A percentile compares a stretch with the other conserved stretches of the same genome.
phyloP scores from a whole-genome alignment of 2,888 invertebrate species.

The Agrotis ipsilon region DNA sequence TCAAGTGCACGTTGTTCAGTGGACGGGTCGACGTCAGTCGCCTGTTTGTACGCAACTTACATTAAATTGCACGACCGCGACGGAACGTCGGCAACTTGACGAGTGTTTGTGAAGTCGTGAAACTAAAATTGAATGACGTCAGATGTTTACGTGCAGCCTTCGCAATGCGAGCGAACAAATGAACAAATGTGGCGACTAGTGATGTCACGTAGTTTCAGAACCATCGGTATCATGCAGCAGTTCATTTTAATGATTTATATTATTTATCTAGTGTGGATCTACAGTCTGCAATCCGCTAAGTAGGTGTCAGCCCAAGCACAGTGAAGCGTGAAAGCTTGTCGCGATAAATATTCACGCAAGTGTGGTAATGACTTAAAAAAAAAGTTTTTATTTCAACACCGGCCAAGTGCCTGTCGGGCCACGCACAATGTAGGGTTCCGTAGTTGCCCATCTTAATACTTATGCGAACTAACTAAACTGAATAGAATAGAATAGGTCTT shows the following conservation, averaged over 20 bases:
- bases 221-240: neutral
- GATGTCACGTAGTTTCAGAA: conserved; percentile 10
- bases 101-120: conserved; percentile 28
- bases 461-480: too few relatives aligned
- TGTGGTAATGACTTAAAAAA: neutral
- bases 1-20: conserved; percentile 44
- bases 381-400: neutral
- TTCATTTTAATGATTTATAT: neutral
- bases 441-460: too few relatives aligned
- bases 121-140: conserved; percentile 49
- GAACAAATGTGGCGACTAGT: conserved; percentile 17
- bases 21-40: neutral
- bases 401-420: too few relatives aligned
- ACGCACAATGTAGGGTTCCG: too few relatives aligned
- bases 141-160: conserved; percentile 43
- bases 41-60: conserved; percentile 17
- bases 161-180: conserved; percentile 1
- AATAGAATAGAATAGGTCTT: too few relatives aligned
- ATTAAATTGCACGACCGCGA: conserved; percentile 14
- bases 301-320: neutral
- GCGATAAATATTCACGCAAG: too few relatives aligned
- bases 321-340: neutral
- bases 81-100: neutral
- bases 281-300: neutral
- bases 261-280: neutral